Conservation (phyloP, 1,140 invertebrate genomes). For the Eriocheir sinensis region DNA sequence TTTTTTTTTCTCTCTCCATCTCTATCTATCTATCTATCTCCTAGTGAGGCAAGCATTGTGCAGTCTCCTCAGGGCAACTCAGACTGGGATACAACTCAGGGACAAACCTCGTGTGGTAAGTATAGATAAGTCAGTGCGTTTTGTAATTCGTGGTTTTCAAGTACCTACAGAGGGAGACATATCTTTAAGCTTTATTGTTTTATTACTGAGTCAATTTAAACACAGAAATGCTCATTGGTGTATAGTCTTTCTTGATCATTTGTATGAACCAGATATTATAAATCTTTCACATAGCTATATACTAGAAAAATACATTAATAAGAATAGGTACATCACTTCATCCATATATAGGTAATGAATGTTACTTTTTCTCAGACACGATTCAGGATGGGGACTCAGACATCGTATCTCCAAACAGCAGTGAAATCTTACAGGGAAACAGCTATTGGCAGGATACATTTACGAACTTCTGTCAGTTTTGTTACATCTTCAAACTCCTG, state of each 20-base stretch:
- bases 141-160: too few relatives aligned
- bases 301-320: too few relatives aligned
- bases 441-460: not conserved
- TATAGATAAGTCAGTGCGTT: too few relatives aligned
- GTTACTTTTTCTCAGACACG: not conserved
- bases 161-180: too few relatives aligned
- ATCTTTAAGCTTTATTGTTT: too few relatives aligned
- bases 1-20: not conserved
- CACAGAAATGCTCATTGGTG: too few relatives aligned
- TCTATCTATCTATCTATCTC: not conserved
- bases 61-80: not conserved
- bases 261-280: too few relatives aligned
- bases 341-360: too few relatives aligned
- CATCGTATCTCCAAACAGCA: not conserved
- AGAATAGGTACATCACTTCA: too few relatives aligned
- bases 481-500: not conserved
- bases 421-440: not conserved
- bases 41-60: not conserved
- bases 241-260: too few relatives aligned
- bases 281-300: too few relatives aligned
- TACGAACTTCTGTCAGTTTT: constrained; percentile 5
- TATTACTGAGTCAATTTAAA: too few relatives aligned
- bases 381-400: not conserved
- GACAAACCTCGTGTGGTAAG: not conserved
- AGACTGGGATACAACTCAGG: not conserved